Percentiles rank a stretch among this genome's conserved stretches.
Evolutionary conservation across 1,140 invertebrate species (phyloP).

Genomic region (Bombus confusus): DNA sequence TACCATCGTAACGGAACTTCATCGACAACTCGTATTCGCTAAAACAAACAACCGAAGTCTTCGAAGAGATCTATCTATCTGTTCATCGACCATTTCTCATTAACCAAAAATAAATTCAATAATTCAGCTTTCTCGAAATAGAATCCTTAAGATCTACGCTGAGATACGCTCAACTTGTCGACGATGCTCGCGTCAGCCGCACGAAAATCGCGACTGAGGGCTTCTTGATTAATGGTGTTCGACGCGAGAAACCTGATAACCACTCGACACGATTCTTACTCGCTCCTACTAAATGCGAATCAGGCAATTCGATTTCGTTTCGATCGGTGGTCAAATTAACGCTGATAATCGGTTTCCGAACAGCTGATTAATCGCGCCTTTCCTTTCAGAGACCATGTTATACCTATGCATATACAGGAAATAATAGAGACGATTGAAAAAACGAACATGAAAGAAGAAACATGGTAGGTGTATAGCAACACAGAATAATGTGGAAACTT

Average conservation of each 20-base stretch:
- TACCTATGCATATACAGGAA: constrained; percentile 8
- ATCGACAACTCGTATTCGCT: not conserved
- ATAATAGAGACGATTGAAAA: constrained; percentile 5
- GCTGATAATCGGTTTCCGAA: not conserved
- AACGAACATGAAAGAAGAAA: constrained; percentile 10
- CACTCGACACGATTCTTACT: not conserved
- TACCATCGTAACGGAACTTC: not conserved
- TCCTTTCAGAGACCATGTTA: constrained; percentile 6
- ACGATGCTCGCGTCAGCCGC: not conserved
- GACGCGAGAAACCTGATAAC: constrained; percentile 1
- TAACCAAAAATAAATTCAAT: constrained; percentile 3
- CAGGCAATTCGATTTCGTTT: constrained; percentile 3
- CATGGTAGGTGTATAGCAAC: constrained; percentile 11
- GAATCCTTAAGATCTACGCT: constrained; percentile 2
- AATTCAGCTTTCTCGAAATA: constrained; percentile 3
- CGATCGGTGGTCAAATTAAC: constrained; percentile 24
- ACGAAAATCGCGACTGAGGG: not conserved
- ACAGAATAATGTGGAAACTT: constrained; percentile 33
- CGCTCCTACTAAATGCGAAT: not conserved
- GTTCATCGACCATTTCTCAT: not conserved
- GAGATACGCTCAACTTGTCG: constrained; percentile 1
- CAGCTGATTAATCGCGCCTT: constrained; percentile 49
- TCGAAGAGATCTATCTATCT: not conserved
- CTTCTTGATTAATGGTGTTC: constrained; percentile 20
- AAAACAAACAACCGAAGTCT: no score